Evolutionary conservation across 2,113 vertebrate genomes (phyloP).

Genomic region (Marcusenius ussheri): DNA sequence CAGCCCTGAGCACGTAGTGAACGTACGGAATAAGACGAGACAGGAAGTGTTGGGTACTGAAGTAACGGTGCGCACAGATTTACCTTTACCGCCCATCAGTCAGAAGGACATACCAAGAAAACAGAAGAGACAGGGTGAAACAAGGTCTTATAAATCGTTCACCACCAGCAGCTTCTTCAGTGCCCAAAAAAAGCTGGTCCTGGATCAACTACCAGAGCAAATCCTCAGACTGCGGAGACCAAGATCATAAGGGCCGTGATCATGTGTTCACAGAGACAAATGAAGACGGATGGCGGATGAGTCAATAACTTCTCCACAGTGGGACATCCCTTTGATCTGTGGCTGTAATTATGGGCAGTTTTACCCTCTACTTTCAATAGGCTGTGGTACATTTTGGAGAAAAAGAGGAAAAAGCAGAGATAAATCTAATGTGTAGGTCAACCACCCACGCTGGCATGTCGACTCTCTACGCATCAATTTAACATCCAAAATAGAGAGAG

Average conservation of each 20-base stretch:
- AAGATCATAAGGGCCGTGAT: background rate
- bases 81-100: background rate
- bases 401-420: constrained; percentile 24
- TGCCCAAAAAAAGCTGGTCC: background rate
- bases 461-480: constrained; percentile 57
- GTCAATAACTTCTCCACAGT: constrained; percentile 20
- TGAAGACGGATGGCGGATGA: constrained; percentile 48
- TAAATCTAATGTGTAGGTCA: constrained; percentile 34
- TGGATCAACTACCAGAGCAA: background rate
- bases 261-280: constrained; percentile 34
- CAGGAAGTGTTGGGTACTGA: background rate
- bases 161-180: background rate
- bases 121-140: background rate
- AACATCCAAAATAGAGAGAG: constrained; percentile 55
- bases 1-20: background rate
- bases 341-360: constrained; percentile 52
- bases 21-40: background rate
- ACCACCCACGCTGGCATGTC: constrained; percentile 49
- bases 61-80: background rate
- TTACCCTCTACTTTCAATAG: constrained; percentile 52
- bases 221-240: background rate
- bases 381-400: constrained; percentile 46
- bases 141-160: background rate
- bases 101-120: background rate
- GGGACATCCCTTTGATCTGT: constrained; percentile 35